These are phyloP conservation scores for Progne subis DNA, from an alignment of 2,113 vertebrate genomes.

Conservation along the genomic window DNA sequence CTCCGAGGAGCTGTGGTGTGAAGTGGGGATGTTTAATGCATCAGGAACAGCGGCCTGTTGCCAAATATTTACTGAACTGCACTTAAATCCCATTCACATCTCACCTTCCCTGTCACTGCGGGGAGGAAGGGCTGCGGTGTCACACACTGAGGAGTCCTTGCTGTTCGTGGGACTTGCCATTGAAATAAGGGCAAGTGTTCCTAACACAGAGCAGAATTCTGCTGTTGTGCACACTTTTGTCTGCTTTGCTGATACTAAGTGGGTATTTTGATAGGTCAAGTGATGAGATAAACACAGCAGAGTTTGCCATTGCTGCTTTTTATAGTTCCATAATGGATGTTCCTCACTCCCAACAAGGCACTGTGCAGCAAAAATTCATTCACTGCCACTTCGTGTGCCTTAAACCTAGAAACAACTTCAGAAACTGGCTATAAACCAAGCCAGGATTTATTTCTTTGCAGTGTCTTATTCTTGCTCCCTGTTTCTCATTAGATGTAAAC, in stretches of 20 bases:
- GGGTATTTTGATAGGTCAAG: slow-evolving; percentile 30
- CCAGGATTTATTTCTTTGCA: not conserved
- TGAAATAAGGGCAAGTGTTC: slow-evolving; percentile 13
- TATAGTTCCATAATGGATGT: not conserved
- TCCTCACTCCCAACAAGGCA: not conserved
- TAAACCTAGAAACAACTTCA: not conserved
- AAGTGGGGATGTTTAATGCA: not conserved
- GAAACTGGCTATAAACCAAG: not conserved
- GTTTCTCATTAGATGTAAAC: not conserved
- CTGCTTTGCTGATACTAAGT: slow-evolving; percentile 13
- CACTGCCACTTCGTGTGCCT: not conserved
- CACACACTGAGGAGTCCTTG: not conserved
- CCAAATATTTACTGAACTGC: not conserved
- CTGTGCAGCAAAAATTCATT: not conserved
- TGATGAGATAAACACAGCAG: slow-evolving; percentile 11
- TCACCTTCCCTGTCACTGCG: not conserved
- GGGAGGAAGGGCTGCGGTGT: not conserved
- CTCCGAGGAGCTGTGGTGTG: not conserved
- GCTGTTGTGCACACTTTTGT: not conserved
- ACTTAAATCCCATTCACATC: not conserved
- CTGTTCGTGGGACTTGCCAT: not conserved
- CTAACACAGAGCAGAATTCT: not conserved
- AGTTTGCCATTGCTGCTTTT: slow-evolving; percentile 21
- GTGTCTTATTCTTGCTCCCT: not conserved
- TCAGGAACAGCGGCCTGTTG: not conserved